A percentile compares a stretch with the other conserved stretches of the same genome.
Evolutionary conservation across 2,113 vertebrate species (phyloP).

Genomic region (Aptenodytes forsteri): DNA sequence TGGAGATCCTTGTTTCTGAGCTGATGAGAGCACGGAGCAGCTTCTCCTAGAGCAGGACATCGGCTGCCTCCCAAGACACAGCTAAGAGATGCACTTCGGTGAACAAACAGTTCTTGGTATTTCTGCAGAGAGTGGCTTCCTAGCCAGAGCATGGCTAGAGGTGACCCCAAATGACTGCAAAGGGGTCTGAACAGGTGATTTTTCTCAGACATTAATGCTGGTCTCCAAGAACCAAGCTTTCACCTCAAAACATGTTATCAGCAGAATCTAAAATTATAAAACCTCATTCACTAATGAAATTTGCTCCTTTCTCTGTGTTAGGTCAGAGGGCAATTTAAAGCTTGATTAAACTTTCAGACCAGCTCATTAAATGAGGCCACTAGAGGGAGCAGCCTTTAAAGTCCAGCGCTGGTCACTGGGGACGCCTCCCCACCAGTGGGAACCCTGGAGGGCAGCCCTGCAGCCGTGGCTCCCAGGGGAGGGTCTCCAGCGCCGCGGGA

Average conservation of each 20-base stretch:
- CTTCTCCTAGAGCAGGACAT: neutral
- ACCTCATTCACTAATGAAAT: neutral
- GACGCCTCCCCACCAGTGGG: rapidly evolving
- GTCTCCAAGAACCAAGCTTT: neutral
- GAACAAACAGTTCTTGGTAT: neutral
- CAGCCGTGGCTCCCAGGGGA: rapidly evolving
- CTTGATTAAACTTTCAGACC: neutral
- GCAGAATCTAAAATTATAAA: neutral
- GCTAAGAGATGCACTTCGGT: neutral
- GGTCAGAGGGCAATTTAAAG: neutral
- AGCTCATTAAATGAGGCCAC: neutral
- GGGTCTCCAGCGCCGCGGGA: rapidly evolving
- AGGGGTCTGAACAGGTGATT: neutral
- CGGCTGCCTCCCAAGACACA: rapidly evolving
- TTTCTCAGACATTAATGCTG: neutral
- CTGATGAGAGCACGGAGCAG: neutral
- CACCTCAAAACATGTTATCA: neutral
- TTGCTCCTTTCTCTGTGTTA: neutral
- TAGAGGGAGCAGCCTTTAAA: constrained; percentile 40
- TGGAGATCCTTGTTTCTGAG: neutral
- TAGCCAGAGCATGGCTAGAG: neutral
- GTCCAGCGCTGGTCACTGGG: neutral
- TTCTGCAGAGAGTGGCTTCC: neutral
- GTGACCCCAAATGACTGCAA: neutral
- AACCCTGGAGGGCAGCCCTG: neutral